Evolutionary conservation across 2,888 invertebrate genomes (phyloP).

Genomic region (Phragmatobia fuliginosa): DNA sequence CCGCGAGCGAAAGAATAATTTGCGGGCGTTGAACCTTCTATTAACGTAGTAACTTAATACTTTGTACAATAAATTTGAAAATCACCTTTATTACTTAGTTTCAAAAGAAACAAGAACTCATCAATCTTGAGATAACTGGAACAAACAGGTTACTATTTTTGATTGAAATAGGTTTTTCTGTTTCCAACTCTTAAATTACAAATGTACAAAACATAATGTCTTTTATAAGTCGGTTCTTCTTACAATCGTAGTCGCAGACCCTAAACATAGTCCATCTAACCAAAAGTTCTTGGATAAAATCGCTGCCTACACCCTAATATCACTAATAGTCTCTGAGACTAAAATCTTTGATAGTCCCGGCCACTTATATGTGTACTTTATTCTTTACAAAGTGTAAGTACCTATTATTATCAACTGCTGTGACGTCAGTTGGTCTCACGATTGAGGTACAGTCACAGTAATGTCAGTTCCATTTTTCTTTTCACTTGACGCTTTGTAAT

Average conservation of each 20-base stretch:
- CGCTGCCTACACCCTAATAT: constrained; percentile 4
- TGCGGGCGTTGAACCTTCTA: not conserved
- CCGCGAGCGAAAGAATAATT: not conserved
- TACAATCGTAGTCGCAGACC: not conserved
- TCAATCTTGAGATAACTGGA: not conserved
- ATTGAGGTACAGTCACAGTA: constrained; percentile 2
- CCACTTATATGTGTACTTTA: not conserved
- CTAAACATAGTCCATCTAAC: not conserved
- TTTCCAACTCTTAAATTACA: not conserved
- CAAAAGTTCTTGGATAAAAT: not conserved
- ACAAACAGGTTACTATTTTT: not conserved
- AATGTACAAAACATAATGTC: not conserved
- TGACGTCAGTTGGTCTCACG: constrained; percentile 2
- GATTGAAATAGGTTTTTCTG: not conserved
- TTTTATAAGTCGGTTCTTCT: not conserved
- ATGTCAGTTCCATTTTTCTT: constrained; percentile 5
- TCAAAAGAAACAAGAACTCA: not conserved
- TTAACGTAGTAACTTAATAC: not conserved
- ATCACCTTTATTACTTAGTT: not conserved
- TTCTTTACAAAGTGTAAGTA: not conserved
- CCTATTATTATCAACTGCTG: not conserved
- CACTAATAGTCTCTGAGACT: not conserved
- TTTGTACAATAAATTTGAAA: not conserved
- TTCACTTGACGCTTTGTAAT: constrained; percentile 54
- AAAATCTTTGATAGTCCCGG: not conserved